phyloP scores from a whole-genome alignment of 2,888 invertebrate genomes.

The Morpho helenor region DNA sequence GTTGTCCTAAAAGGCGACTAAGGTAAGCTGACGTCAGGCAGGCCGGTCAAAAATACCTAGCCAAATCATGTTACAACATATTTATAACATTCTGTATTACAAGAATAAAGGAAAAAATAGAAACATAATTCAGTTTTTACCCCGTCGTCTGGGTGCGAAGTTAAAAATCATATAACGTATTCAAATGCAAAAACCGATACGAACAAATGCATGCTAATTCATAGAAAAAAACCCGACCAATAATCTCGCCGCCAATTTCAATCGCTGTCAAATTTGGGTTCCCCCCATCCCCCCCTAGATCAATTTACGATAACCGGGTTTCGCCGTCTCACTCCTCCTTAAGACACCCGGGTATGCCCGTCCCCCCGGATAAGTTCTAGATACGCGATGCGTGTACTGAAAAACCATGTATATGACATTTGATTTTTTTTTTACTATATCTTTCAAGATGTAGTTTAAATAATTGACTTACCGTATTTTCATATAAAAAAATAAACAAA shows the following conservation, averaged over 20 bases:
- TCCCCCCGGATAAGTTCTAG: conserved; percentile 69
- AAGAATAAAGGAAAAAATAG: too few relatives aligned
- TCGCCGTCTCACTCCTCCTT: conserved; percentile 74
- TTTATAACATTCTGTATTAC: too few relatives aligned
- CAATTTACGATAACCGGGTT: conserved; percentile 77
- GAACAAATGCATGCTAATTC: conserved; percentile 41
- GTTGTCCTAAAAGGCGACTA: too few relatives aligned
- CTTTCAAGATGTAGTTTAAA: too few relatives aligned
- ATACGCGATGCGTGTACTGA: conserved; percentile 51
- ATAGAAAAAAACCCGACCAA: conserved; percentile 55
- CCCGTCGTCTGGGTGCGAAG: too few relatives aligned
- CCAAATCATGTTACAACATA: too few relatives aligned
- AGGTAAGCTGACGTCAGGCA: too few relatives aligned
- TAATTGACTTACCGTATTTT: too few relatives aligned
- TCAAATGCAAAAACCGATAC: conserved; percentile 31
- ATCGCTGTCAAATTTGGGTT: conserved; percentile 77
- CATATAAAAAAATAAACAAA: too few relatives aligned
- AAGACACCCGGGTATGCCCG: conserved; percentile 67
- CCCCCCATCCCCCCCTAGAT: conserved; percentile 63
- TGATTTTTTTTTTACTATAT: background rate
- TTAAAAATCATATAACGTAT: conserved; percentile 10
- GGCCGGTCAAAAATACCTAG: too few relatives aligned
- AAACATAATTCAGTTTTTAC: too few relatives aligned
- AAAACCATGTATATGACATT: conserved; percentile 46
- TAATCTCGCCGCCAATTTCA: conserved; percentile 78